Base-by-base conservation (phyloP, 2,888 invertebrate species). In the Acanthosoma haemorrhoidale region DNA sequence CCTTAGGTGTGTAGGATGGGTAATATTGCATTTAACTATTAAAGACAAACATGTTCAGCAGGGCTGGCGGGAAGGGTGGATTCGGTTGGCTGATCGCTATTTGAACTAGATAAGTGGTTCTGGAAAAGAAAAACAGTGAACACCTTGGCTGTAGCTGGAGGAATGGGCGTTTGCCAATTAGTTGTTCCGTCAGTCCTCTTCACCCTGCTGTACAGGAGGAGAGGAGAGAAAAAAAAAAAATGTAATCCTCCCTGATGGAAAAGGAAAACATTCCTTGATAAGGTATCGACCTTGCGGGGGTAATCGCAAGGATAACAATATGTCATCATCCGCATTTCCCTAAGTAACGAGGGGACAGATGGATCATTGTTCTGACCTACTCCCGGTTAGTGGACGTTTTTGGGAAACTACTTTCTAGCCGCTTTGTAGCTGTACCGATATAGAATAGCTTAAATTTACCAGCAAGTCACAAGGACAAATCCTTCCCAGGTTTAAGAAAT, bases 201-300 rank as follows among this genome's bases (percentile, higher is more conserved):
- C 51, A 5, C 51, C 25, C 25, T 2, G n/a, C n/a, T n/a, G n/a
- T n/a, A n/a, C n/a, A n/a, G n/a, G 25, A 25, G 29, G 51, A 51
- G 25, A n/a, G 5, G 25, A 25, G 51, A 13, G 29, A 25, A 25
- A 5, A n/a, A 25, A 9, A 32, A 32, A 51, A 51, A 51, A 51
- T 18, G 21, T 51, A 51, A 51, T 51, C 51, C 25, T 6, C 5
- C 25, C 11, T 51, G 51, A 51, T 51, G 25, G 25, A 25, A 25
- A 5, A 5, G 51, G 51, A 29, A 51, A 51, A 51, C 51, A 51
- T 51, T 51, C 51, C 51, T 51, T 51, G 51, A 51, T 51, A 51
- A 51, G 25, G 29, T 51, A 51, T 51, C 25, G 51, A 51, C 51
- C 51, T 25, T 25, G 25, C n/a, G 8, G 51, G 21, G 13, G 51